A percentile compares a stretch with the other conserved stretches of the same genome.
Evolutionary conservation across 2,888 invertebrate species (phyloP).

Genomic region (Cataglyphis livida): DNA sequence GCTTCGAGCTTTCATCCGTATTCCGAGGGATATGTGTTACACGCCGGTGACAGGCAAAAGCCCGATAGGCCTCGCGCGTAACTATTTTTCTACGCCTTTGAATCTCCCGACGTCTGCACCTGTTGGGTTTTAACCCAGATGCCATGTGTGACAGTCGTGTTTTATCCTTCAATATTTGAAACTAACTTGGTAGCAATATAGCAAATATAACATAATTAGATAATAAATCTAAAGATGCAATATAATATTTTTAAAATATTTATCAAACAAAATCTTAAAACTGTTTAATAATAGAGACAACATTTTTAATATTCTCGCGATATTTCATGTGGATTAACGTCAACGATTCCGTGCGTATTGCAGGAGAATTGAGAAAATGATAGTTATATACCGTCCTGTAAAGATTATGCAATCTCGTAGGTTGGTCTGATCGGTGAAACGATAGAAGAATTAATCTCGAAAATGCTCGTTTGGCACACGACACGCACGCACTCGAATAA

Average conservation of each 20-base stretch:
- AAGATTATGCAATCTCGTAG: slow-evolving; percentile 52
- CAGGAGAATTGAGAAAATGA: slow-evolving; percentile 22
- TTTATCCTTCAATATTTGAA: slow-evolving; percentile 48
- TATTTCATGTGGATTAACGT: not conserved
- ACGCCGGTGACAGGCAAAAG: slow-evolving; percentile 69
- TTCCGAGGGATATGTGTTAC: slow-evolving; percentile 65
- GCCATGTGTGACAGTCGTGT: slow-evolving; percentile 48
- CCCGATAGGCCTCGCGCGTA: slow-evolving; percentile 69
- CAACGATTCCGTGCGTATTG: not conserved
- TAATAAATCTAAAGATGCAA: not conserved
- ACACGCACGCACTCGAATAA: slow-evolving; percentile 73
- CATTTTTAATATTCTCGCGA: not conserved
- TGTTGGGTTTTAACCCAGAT: slow-evolving; percentile 63
- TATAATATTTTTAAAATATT: not conserved
- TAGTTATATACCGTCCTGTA: slow-evolving; percentile 21
- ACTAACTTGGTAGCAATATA: not conserved
- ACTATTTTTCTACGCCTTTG: slow-evolving; percentile 67
- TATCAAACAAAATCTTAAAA: not conserved
- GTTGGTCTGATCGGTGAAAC: slow-evolving; percentile 67
- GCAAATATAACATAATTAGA: not conserved
- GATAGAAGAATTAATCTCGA: slow-evolving; percentile 84
- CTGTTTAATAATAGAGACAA: too few species aligned
- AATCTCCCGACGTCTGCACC: slow-evolving; percentile 57
- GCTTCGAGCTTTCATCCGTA: slow-evolving; percentile 68
- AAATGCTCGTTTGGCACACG: slow-evolving; percentile 78